These are phyloP conservation scores for Micrastur ruficollis DNA, from an alignment of 2,797 vertebrate species.

Conservation along the genomic window DNA sequence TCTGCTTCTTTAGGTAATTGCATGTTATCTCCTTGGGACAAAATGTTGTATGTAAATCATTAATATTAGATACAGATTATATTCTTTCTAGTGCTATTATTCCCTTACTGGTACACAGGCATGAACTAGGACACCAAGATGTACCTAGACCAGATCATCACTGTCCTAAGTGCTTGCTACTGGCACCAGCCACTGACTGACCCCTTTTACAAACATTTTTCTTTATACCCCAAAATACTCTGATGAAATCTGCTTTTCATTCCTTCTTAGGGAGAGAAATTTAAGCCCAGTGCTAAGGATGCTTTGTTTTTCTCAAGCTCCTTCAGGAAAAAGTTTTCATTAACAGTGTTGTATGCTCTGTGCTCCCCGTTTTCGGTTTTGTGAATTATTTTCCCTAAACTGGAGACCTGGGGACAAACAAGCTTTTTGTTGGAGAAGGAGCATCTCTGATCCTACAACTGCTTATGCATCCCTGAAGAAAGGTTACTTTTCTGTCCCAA, in stretches of 20 bases:
- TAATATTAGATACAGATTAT: not conserved
- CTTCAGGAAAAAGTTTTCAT: not conserved
- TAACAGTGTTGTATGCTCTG: not conserved
- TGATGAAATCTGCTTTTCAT: not conserved
- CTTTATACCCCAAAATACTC: not conserved
- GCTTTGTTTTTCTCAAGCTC: not conserved
- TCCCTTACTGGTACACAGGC: not conserved
- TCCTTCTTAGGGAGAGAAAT: not conserved
- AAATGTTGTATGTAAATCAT: not conserved
- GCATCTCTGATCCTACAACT: not conserved
- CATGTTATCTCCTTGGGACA: not conserved
- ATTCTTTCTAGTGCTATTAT: not conserved
- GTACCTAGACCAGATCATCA: not conserved
- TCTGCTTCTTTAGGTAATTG: not conserved
- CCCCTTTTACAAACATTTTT: not conserved
- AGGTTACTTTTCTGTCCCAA: not conserved
- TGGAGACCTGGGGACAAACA: not conserved
- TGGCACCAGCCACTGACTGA: not conserved
- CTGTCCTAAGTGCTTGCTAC: not conserved
- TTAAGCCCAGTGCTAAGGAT: not conserved
- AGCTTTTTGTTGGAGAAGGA: not conserved
- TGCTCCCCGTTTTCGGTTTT: not conserved
- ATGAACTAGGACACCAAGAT: not conserved
- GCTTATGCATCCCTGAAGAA: not conserved
- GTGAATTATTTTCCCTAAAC: not conserved